Base-by-base conservation (phyloP, 2,113 vertebrate genomes). In the Hucho hucho region DNA sequence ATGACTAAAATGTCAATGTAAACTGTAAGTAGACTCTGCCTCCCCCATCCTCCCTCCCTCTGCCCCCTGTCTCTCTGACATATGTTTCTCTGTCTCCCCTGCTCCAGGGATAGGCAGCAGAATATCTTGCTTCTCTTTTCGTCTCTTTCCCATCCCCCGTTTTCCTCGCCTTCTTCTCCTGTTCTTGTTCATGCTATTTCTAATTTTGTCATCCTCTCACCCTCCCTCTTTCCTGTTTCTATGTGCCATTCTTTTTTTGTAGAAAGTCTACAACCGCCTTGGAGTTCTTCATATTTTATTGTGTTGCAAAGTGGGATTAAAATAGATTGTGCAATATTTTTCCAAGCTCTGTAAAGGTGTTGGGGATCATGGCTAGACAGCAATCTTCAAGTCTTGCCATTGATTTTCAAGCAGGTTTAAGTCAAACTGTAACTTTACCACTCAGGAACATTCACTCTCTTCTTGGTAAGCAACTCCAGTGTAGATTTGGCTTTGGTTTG, bases 61-160 rank as follows among this genome's bases (percentile, higher is more conserved):
- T 25, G 46, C 64, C 20, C 68, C 37, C 14, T 2, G 46, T 89
- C 89, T 89, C 84, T 83, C 86, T 85, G 89, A 92, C 92, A 93
- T 93, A 89, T 92, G 92, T 85, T 89, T 85, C 88, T 82, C 70
- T 82, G 64, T 80, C 81, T 88, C 79, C 67, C 73, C 81, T 82
- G 87, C 91, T 90, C 83, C 79, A 81, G 85, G 85, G 85, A 82
- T 78, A 82, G 61, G 63, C 37, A 77, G 78, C 29, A 77, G 78
- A 83, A 77, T 70, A 83, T 84, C 80, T 86, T 18, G 16, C 68
- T 83, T 66, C 49, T 68, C 26, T 26, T n/a, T 25, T 37, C 4
- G 20, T 25, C 9, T 18, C 20, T 56, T 61, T 47, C 61, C 43
- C 22, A 7, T 24, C 26, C 24, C 61, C 69, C 13, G 1, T 32